Evolutionary conservation across 2,113 vertebrate species (phyloP), one percentile per base, ranked within the genome.

Genomic region (Burhinus bistriatus): DNA sequence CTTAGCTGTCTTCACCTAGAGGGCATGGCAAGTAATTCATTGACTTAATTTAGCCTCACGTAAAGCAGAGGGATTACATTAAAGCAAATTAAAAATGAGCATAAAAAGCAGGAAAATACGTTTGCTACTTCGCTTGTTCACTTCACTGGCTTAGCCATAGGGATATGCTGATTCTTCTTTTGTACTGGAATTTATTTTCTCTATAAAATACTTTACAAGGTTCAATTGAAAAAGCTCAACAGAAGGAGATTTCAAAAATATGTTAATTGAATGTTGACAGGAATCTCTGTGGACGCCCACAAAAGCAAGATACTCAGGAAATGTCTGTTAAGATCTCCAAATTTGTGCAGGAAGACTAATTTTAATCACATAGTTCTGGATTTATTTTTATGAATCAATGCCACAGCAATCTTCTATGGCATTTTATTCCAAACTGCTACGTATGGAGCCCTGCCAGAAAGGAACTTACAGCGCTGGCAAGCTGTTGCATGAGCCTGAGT

Each of bases 381-480:
- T 73, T 95, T 83, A 90, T 90, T 95, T 96, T 95, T 95, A 97
- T 95, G 93, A 97, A 95, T 96, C 91, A 95, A 87, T 91, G 92
- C 65, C 55, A 76, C 91, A 92, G 83, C 87, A 85, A 75, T 91
- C 84, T 91, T 95, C 81, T 65, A 17, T 85, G 87, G 61, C 84
- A 77, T 91, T 95, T 96, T 87, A 91, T 83, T 95, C 54, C 91
- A 88, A 95, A 94, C 38, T 79, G 61, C 68, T 95, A 71, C 52
- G 30, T 18, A 77, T 82, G 87, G 89, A 96, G 57, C 19, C 9
- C 42, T 70, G 94, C 91, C 94, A 95, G 89, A 73, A 76, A 92
- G 58, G 52, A 92, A 59, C 68, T 89, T 66, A 45, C n/a, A 66
- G 83, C 4, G 3, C 36, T 72, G 66, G 70, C 73, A 94, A 92